Percentiles rank a stretch among this genome's conserved stretches.
Evolutionary conservation across 1,140 invertebrate species (phyloP).

Genomic region (Whitmania pigra): DNA sequence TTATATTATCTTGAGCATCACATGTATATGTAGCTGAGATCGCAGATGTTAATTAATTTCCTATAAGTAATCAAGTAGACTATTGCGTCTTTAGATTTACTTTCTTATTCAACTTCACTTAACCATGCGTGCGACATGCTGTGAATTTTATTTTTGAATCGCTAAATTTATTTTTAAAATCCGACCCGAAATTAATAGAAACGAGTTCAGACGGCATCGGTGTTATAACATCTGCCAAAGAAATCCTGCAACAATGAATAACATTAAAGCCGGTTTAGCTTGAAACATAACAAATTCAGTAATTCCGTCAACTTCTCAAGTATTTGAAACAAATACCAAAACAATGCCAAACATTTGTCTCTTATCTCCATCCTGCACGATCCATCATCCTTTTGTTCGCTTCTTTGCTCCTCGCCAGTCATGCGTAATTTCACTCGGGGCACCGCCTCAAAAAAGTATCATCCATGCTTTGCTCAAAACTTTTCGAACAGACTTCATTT

Average conservation of each 20-base stretch:
- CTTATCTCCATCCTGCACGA: too few species aligned
- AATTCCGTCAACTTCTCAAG: neutral
- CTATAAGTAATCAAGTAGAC: neutral
- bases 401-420: too few species aligned
- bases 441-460: too few species aligned
- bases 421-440: too few species aligned
- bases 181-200: too few species aligned
- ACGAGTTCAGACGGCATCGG: neutral
- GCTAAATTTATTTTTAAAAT: neutral
- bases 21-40: neutral
- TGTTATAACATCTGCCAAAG: neutral
- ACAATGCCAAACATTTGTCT: too few species aligned
- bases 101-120: neutral
- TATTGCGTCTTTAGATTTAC: neutral
- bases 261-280: neutral
- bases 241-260: neutral
- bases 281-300: neutral
- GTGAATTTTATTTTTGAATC: neutral
- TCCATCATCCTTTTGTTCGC: too few species aligned
- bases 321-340: too few species aligned
- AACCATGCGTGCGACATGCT: too few species aligned
- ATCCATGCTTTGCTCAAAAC: too few species aligned
- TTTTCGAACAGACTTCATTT: too few species aligned
- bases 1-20: neutral
- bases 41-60: neutral